Base-by-base conservation (phyloP, 2,113 vertebrate genomes). In the Strix aluco region DNA sequence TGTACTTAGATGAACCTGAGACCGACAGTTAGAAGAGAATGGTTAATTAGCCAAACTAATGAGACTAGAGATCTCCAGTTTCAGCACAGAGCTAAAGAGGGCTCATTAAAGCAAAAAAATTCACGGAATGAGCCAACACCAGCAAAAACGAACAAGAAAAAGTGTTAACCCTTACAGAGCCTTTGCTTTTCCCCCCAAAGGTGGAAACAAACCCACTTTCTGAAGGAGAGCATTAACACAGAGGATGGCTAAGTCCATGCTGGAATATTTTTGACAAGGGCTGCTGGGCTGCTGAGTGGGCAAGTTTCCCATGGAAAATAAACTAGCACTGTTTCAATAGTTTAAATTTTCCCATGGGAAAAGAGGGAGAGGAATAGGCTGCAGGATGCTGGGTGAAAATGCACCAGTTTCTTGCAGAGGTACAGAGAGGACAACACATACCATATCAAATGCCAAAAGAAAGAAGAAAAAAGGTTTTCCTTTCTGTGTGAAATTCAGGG, bases 41-140 rank as follows among this genome's bases (percentile, higher is more conserved):
- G 70, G 90, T 44, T 96, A 96, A 97, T 96, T 92, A 97, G 90
- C 57, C 67, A 86, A 18, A 71, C 82, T 97, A 97, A 96, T 93
- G 77, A 94, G 74, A 96, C 36, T 73, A 58, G 89, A 93, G 85
- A 86, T 72, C 54, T 74, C 38, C 38, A 75, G n/a, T 77, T 96
- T 63, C 81, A 93, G 34, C 42, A 47, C 58, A 67, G 75, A 85
- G 83, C 78, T 90, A 47, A 88, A 87, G 70, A 65, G 40, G 62
- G 75, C 55, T 96, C 69, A 95, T 95, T 97, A 96, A 84, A 90
- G 74, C 9, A 88, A 72, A 94, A 84, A 93, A 58, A 3, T 72
- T 84, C 3, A 0, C 57, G 40, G 70, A 93, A 86, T 9, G 58
- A 93, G 54, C 55, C 91, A 80, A 81, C 34, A 70, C 40, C 38